A percentile compares a stretch with the other conserved stretches of the same genome.
Evolutionary conservation across 2,113 vertebrate genomes (phyloP).

Genomic region (Chinchilla lanigera): DNA sequence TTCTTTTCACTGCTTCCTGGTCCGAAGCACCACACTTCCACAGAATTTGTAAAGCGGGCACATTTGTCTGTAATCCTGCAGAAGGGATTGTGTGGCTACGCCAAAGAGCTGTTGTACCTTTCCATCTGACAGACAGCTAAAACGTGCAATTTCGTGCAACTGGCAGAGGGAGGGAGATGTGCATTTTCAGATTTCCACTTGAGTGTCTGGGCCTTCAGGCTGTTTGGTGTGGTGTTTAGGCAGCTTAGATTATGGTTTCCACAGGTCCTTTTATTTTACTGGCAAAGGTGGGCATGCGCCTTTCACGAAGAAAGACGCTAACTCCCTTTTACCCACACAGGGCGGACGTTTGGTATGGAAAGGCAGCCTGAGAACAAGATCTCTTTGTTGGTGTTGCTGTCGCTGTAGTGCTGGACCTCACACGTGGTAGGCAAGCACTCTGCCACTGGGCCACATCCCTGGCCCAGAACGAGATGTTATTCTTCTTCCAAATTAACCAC

Average conservation of each 20-base stretch:
- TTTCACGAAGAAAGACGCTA: conserved; percentile 45
- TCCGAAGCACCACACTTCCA: background rate
- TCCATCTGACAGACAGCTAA: background rate
- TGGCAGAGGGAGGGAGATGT: background rate
- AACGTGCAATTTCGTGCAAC: background rate
- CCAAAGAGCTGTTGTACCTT: background rate
- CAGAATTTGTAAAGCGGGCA: background rate
- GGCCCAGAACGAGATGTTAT: background rate
- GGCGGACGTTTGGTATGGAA: background rate
- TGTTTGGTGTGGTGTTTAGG: background rate
- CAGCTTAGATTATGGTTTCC: background rate
- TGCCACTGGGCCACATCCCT: background rate
- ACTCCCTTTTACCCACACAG: conserved; percentile 23
- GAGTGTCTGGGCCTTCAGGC: background rate
- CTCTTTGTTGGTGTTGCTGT: background rate
- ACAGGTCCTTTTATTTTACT: background rate
- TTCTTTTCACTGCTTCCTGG: background rate
- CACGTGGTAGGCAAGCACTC: background rate
- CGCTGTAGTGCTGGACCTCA: background rate
- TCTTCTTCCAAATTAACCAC: background rate
- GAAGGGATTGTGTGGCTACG: background rate
- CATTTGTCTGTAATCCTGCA: background rate
- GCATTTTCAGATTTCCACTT: background rate
- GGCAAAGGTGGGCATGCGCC: background rate
- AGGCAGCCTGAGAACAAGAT: background rate